phyloP scores from a whole-genome alignment of 1,140 invertebrate species.

The Brachionus plicatilis region DNA sequence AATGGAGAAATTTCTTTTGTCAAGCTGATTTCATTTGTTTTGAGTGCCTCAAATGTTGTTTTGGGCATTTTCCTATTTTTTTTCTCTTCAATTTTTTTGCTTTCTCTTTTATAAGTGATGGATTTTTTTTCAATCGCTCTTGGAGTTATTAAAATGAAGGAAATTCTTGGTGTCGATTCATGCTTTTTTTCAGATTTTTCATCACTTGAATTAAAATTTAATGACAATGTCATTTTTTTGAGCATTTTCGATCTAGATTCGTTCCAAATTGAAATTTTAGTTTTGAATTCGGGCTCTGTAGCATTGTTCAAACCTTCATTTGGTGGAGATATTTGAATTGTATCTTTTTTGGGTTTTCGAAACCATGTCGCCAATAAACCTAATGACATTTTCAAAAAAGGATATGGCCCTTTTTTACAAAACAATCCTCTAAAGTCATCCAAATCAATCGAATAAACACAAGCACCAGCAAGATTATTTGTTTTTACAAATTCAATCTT shows the following conservation, averaged over 20 bases:
- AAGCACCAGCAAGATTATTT: constrained; percentile 20
- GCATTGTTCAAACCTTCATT: background rate
- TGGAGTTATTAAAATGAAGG: background rate
- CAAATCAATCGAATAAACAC: constrained; percentile 46
- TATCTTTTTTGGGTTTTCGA: background rate
- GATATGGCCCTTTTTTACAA: constrained; percentile 48
- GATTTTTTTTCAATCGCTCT: background rate
- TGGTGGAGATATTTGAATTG: background rate
- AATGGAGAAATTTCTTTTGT: background rate
- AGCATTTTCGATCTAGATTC: background rate
- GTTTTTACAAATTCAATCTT: constrained; percentile 32
- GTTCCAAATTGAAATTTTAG: background rate
- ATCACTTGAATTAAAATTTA: background rate
- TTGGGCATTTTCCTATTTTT: background rate
- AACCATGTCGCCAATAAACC: background rate
- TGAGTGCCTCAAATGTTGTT: background rate
- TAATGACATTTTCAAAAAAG: constrained; percentile 43
- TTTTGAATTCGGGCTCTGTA: background rate
- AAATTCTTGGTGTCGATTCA: background rate
- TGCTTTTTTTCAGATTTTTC: background rate
- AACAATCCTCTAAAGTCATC: constrained; percentile 55
- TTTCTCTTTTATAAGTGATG: background rate
- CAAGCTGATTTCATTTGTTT: background rate
- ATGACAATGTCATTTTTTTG: background rate
- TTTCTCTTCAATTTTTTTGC: background rate